A percentile compares a stretch with the other conserved stretches of the same genome.
These are phyloP conservation scores for Harmothoe impar DNA, from an alignment of 2,888 invertebrate genomes.

Conservation along the genomic window DNA sequence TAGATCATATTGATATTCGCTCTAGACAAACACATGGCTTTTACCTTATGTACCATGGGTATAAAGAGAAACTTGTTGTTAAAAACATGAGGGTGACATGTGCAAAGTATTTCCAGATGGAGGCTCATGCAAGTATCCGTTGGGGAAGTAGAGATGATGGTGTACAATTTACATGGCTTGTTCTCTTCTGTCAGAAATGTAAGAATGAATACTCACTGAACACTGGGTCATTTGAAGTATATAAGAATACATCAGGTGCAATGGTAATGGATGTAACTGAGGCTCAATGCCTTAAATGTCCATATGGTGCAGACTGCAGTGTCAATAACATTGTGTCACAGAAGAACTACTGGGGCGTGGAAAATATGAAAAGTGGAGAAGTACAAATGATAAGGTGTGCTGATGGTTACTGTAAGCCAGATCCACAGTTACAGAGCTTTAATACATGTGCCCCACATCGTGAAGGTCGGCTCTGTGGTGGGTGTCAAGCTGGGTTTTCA, in stretches of 20 bases:
- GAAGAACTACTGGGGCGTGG: not conserved
- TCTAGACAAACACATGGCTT: not conserved
- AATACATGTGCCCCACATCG: not conserved
- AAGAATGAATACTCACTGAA: not conserved
- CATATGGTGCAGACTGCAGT: not conserved
- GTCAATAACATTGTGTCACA: not conserved
- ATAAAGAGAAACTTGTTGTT: not conserved
- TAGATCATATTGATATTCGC: not conserved
- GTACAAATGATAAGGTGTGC: not conserved
- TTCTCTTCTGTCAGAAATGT: not conserved
- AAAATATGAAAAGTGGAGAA: not conserved
- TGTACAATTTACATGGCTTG: not conserved
- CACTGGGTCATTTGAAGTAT: not conserved
- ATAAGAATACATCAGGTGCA: not conserved
- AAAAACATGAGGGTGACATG: not conserved
- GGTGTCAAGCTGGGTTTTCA: not conserved
- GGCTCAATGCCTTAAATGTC: not conserved
- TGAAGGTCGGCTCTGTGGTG: not conserved
- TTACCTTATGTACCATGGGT: not conserved
- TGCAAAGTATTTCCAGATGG: not conserved
- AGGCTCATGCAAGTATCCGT: not conserved
- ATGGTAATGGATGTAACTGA: not conserved
- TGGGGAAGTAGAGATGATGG: not conserved
- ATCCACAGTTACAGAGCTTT: not conserved
- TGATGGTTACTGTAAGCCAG: not conserved